phyloP scores from a whole-genome alignment of 2,113 vertebrate species.

The Dolichallabes microphthalmus region DNA sequence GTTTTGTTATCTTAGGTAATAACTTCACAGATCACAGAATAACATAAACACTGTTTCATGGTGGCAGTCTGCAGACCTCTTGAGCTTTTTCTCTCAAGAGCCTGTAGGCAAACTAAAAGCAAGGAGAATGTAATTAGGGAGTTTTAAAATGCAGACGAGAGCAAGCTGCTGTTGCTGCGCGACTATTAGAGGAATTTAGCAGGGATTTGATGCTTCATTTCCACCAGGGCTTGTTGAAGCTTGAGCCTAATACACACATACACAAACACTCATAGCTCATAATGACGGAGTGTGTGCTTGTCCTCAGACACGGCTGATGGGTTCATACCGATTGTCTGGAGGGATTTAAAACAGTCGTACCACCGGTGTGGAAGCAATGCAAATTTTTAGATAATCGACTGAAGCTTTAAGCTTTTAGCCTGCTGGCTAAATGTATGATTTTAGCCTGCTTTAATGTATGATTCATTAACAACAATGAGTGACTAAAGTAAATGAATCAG shows the following conservation, averaged over 20 bases:
- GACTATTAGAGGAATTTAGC: conserved; percentile 37
- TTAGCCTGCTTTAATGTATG: conserved; percentile 5
- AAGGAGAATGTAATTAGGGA: conserved; percentile 36
- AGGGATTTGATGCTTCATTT: conserved; percentile 48
- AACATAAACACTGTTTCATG: neutral
- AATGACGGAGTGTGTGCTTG: conserved; percentile 46
- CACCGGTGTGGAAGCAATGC: neutral
- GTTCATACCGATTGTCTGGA: conserved; percentile 27
- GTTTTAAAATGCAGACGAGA: conserved; percentile 26
- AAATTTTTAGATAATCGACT: conserved; percentile 7
- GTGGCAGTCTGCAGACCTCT: conserved; percentile 13
- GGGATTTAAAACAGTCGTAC: conserved; percentile 12
- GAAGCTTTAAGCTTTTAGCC: neutral
- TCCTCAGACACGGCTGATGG: conserved; percentile 30
- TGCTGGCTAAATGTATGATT: too few species aligned
- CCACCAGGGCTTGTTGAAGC: conserved; percentile 49
- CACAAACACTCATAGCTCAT: conserved; percentile 38
- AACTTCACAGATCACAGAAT: neutral
- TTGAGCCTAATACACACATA: conserved; percentile 40
- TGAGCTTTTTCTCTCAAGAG: conserved; percentile 30
- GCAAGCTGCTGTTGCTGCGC: conserved; percentile 20
- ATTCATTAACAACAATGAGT: neutral
- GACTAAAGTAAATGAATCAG: neutral
- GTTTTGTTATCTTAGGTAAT: neutral
- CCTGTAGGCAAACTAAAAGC: conserved; percentile 27